Evolutionary conservation across 64 coral and sea anemone genomes (phyloP), one percentile per base, ranked within the genome.

Genomic region (Actinia equina): DNA sequence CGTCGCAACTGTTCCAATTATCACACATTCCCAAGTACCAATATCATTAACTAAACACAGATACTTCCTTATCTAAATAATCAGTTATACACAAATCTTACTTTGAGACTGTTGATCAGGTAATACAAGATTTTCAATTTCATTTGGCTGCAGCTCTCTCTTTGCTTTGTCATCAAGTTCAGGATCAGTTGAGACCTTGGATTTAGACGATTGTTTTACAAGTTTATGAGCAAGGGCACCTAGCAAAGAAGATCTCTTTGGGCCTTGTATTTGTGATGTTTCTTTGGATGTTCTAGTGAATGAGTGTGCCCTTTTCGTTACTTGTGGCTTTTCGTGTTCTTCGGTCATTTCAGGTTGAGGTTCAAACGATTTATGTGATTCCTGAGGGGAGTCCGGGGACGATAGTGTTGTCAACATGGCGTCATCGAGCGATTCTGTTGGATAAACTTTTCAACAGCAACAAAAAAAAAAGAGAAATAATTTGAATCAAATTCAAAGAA

Each of bases 151-250:
- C 22, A 65, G n/a, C n/a, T 23, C 62, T 23, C 62, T 65, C 62
- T 23, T 65, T 5, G 5, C 18, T 17, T 44, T 25, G 8, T 4
- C 19, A 74, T 74, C 70, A 7, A 74, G 80, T 49, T 82, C 15
- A 11, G 23, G 1, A 23, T 84, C 82, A 84, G 30, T 17, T 19
- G 27, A 19, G 3, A 23, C 82, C 19, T 84, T 84, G 26, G 43
- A 53, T 16, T 58, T 59, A 15, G 52, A 84, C 14, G 52, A 84
- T 6, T 84, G 42, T 55, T 58, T 84, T 7, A 11, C 82, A 0
- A 84, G 27, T 59, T 84, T 84, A 59, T 84, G 49, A 3, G 82
- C 82, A 84, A 84, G 17, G 12, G 82, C 46, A 5, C 82, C 82
- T 58, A 84, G 52, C 52, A 84, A 56, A 51, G 82, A 20, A 54